Percentiles rank a stretch among this genome's conserved stretches.
phyloP scores from a whole-genome alignment of 2,797 vertebrate genomes.

The Sebastes nivosus region DNA sequence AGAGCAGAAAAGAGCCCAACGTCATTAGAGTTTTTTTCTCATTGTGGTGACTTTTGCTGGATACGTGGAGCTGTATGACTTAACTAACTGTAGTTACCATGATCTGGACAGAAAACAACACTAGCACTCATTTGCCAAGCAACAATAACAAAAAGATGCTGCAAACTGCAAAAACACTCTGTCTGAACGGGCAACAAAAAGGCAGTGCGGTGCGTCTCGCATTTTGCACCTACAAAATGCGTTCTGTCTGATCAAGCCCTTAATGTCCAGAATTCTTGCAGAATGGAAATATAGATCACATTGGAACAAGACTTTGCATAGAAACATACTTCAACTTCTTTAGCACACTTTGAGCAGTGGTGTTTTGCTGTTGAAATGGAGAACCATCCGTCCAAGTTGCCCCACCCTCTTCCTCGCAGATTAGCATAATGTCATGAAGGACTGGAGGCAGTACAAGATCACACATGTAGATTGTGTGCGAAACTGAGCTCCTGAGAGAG shows the following conservation, averaged over 20 bases:
- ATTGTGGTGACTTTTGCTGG: too few species aligned
- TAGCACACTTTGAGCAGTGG: neutral
- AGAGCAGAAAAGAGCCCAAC: too few species aligned
- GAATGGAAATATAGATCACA: neutral
- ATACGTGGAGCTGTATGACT: too few species aligned
- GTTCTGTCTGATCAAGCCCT: neutral
- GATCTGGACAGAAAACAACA: too few species aligned
- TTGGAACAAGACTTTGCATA: neutral
- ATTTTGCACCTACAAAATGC: too few species aligned
- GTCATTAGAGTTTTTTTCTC: too few species aligned
- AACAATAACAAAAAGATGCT: too few species aligned
- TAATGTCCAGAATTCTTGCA: neutral
- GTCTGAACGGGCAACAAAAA: neutral
- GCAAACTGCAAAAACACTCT: too few species aligned
- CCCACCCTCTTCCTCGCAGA: constrained; percentile 12
- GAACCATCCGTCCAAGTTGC: neutral
- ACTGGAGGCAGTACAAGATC: constrained; percentile 28
- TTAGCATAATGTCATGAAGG: constrained; percentile 18
- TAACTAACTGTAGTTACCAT: too few species aligned
- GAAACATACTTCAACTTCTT: neutral
- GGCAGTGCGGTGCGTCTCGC: neutral
- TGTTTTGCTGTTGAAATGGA: constrained; percentile 13
- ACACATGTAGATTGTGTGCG: neutral
- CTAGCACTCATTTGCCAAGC: too few species aligned
- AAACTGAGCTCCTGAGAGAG: neutral